Percentiles rank a stretch among this genome's conserved stretches.
These are phyloP conservation scores for Melolontha melolontha DNA, from an alignment of 2,888 invertebrate genomes.

Conservation along the genomic window DNA sequence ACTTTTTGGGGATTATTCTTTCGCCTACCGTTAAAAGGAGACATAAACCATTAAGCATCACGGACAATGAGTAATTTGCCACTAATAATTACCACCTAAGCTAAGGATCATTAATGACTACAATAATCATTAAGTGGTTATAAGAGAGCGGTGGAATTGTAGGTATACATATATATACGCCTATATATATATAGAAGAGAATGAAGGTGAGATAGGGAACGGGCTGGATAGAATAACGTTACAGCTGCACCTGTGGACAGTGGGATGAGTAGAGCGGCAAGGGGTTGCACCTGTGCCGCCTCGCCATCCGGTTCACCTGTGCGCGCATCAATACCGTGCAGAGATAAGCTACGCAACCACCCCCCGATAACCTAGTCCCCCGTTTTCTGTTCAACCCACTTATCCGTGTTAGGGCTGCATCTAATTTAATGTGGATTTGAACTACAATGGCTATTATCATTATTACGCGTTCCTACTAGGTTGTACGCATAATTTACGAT, in stretches of 20 bases:
- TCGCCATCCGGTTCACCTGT: conserved; percentile 52
- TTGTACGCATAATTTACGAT: no score
- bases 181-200: not conserved
- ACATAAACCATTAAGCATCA: conserved; percentile 1
- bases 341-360: conserved; percentile 50
- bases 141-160: conserved; percentile 27
- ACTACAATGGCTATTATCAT: conserved; percentile 38
- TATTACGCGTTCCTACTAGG: conserved; percentile 2
- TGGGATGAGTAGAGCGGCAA: conserved; percentile 37
- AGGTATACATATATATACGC: conserved; percentile 10
- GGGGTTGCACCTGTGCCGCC: conserved; percentile 51
- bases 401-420: conserved; percentile 41
- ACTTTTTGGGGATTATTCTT: not conserved
- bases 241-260: conserved; percentile 38
- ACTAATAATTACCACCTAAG: conserved; percentile 30
- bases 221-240: conserved; percentile 7
- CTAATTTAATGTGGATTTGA: conserved; percentile 43
- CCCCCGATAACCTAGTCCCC: conserved; percentile 22
- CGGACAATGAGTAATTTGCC: conserved; percentile 32
- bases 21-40: not conserved
- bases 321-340: conserved; percentile 52
- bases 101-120: conserved; percentile 42
- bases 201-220: conserved; percentile 9
- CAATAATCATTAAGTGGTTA: conserved; percentile 44
- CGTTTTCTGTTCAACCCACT: conserved; percentile 37